These are phyloP conservation scores for Crotalus helleri DNA, from an alignment of 2,113 vertebrate genomes.

Conservation along the genomic window DNA sequence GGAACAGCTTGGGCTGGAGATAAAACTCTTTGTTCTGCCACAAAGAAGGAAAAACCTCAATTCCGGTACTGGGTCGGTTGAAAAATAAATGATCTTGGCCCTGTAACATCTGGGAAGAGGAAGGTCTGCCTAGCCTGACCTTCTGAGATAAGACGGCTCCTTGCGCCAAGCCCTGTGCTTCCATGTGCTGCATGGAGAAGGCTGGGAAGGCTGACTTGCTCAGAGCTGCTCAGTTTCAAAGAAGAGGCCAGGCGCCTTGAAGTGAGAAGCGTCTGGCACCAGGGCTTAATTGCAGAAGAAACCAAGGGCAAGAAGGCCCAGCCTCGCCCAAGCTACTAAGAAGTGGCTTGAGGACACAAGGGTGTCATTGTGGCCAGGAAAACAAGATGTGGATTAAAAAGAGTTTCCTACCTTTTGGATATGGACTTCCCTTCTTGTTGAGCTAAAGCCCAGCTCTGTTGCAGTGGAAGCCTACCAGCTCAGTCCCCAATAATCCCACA, in stretches of 20 bases:
- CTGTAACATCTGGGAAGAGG: not conserved
- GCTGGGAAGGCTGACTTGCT: too few relatives aligned
- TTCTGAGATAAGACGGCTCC: not conserved
- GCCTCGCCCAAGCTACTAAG: not conserved
- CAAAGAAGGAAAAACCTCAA: not conserved
- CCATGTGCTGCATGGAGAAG: not conserved
- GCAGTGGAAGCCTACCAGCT: not conserved
- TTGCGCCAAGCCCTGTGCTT: not conserved
- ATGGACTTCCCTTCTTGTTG: not conserved
- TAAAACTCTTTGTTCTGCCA: conserved; percentile 18
- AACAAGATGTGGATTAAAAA: not conserved
- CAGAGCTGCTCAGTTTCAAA: not conserved
- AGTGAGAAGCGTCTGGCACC: not conserved
- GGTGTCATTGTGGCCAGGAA: not conserved
- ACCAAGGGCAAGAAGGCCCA: not conserved
- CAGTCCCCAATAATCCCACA: not conserved
- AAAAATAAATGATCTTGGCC: not conserved
- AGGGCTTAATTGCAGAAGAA: not conserved
- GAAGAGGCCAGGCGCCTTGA: not conserved
- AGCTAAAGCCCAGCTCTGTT: not conserved
- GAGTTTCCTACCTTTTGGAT: not conserved
- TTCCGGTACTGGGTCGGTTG: not conserved
- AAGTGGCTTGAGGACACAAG: not conserved
- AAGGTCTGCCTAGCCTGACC: not conserved
- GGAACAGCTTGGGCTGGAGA: not conserved